Conservation (phyloP, 2,888 invertebrate genomes). For the Acrobeloides nanus region DNA sequence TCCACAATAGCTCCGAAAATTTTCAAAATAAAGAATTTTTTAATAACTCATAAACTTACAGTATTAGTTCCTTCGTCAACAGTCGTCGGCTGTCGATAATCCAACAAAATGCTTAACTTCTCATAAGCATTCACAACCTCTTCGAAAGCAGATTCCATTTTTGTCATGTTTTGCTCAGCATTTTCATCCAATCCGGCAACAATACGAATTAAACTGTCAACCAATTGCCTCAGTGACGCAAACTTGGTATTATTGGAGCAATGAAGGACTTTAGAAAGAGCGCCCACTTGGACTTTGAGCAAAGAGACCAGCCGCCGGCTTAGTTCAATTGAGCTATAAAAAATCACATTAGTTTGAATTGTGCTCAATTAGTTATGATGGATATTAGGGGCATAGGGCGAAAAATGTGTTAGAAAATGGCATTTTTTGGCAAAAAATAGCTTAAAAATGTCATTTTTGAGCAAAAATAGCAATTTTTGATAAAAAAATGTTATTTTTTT, state of each 20-base stretch:
- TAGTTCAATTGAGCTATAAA: slow-evolving; percentile 27
- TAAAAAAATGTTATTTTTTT: no score
- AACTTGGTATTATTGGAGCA: slow-evolving; percentile 14
- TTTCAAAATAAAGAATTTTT: no score
- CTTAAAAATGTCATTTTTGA: no score
- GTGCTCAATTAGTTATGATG: no score
- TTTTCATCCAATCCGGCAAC: slow-evolving; percentile 25
- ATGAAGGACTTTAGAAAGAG: slow-evolving; percentile 30
- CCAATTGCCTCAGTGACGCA: slow-evolving; percentile 14
- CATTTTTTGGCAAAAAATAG: no score
- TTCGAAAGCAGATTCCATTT: slow-evolving; percentile 23
- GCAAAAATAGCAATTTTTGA: no score
- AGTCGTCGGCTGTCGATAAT: no score
- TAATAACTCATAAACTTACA: no score
- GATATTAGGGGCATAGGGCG: no score
- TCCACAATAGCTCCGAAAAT: no score
- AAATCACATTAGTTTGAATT: neutral
- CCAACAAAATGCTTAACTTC: slow-evolving; percentile 10
- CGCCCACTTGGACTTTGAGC: slow-evolving; percentile 36
- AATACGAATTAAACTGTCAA: slow-evolving; percentile 22
- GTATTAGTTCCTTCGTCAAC: no score
- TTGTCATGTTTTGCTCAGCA: slow-evolving; percentile 7
- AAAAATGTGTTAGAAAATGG: no score
- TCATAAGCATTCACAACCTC: slow-evolving; percentile 30
- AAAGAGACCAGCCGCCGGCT: slow-evolving; percentile 31